Base-by-base conservation (phyloP, 1,140 invertebrate species). In the Drosophila oshimai region DNA sequence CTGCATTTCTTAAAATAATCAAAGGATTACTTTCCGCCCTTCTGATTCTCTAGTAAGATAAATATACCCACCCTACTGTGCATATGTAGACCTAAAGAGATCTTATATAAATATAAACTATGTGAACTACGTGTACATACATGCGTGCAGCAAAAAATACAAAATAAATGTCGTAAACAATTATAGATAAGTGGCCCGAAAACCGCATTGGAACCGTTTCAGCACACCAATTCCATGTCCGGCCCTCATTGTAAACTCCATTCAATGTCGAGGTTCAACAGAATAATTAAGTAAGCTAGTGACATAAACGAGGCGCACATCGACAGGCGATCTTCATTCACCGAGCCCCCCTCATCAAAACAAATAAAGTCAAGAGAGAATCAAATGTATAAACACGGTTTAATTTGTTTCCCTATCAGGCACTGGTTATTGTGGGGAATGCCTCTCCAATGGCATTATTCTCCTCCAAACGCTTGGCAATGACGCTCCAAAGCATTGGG, bases 401-500 rank as follows among this genome's bases (percentile, higher is more conserved):
- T 26, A 17, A 10, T 44, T n/a, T 64, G 28, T 9, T 20, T 17
- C 4, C 4, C 10, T 6, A 26, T 24, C 15, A 33, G 18, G 9
- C 13, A 7, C n/a, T 29, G 3, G 2, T 7, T 26, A 9, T 17
- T 10, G 41, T 24, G 1, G 88, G 79, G 36, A 90, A 90, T 13
- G n/a, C 15, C 1, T 49, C 15, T 2, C 89, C 89, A 31, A 90
- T 58, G 0, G 71, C 61, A 17, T 67, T 15, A 1, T 37, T 24
- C 2, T 55, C 42, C 22, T 34, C 15, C 6, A 90, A 53, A 24
- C 77, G 79, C 6, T 46, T n/a, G 6, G 54, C 62, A 18, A 95
- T 93, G 54, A 92, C 89, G 2, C 61, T 77, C 94, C 94, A 95
- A 6, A 94, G 77, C 41, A 91, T 69, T 0, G 4, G 28, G 33